Evolutionary conservation across 92 coral and sea anemone genomes (phyloP).

Genomic region (Palythoa caribaeorum): DNA sequence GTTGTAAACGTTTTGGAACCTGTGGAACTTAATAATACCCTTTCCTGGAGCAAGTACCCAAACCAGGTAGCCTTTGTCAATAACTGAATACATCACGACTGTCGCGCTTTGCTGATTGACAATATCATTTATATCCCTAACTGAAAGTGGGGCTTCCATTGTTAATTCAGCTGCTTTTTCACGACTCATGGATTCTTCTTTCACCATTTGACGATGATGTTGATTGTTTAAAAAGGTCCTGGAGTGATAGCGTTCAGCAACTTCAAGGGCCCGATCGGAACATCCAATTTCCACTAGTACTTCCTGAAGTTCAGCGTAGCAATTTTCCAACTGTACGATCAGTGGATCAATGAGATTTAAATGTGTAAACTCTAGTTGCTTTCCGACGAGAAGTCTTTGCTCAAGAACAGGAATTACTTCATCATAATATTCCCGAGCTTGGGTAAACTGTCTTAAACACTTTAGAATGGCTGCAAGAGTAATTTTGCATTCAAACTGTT

Average conservation of each 20-base stretch:
- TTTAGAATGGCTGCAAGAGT: constrained; percentile 77
- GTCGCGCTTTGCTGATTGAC: constrained; percentile 61
- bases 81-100: constrained; percentile 67
- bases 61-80: constrained; percentile 69
- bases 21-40: constrained; percentile 74
- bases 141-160: constrained; percentile 63
- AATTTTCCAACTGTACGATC: constrained; percentile 61
- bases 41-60: constrained; percentile 82
- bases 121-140: constrained; percentile 60
- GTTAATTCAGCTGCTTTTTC: background rate
- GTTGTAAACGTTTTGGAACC: constrained; percentile 68
- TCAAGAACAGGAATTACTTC: constrained; percentile 80
- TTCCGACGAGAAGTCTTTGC: constrained; percentile 66
- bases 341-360: constrained; percentile 60
- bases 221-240: constrained; percentile 70
- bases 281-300: constrained; percentile 73
- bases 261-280: constrained; percentile 76
- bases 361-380: constrained; percentile 33
- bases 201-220: constrained; percentile 51
- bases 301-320: constrained; percentile 84
- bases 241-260: constrained; percentile 79
- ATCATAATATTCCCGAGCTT: constrained; percentile 72
- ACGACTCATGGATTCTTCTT: constrained; percentile 18
- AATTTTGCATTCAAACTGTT: constrained; percentile 65
- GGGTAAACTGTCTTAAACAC: constrained; percentile 70